Base-by-base conservation (phyloP, 1,140 invertebrate species). In the Halesus radiatus region DNA sequence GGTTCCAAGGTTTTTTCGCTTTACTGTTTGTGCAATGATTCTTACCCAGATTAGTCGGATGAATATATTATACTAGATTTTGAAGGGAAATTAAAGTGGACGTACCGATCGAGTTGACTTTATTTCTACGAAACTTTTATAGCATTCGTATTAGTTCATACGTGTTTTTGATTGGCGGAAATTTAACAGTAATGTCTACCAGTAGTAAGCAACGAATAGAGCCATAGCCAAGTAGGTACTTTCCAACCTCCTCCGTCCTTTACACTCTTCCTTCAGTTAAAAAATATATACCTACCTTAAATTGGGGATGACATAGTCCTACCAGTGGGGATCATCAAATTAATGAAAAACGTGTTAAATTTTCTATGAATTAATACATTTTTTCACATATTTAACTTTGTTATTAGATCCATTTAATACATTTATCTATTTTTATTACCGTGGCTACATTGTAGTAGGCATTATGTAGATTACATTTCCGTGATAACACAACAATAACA, bases 11-110 rank as follows among this genome's bases (percentile, higher is more conserved):
- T 45, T 7, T 50, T 8, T 37, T 50, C 32, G n/a, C 29, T 50
- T 45, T 68, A 68, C 32, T 18, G 16, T 45, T 68, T 68, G 64
- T 68, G 32, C 32, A 64, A 64, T 64, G 60, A 29, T 64, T 22
- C 23, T n/a, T 23, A 29, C 6, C 0, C 4, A 18, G n/a, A 56
- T 56, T 56, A 22, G 18, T n/a, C n/a, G 20, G 6, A n/a, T n/a
- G 7, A 20, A n/a, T 3, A 29, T n/a, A 56, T 4, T 56, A 56
- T 5, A 7, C 3, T 56, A 20, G 0, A 56, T 18, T 56, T 56
- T 56, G 20, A 20, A 56, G 10, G 1, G 1, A 56, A 56, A 2
- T 56, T 56, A 18, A 18, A 56, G n/a, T 56, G 3, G 1, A 56
- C 5, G 1, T 56, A 56, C 10, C n/a, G 20, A 56, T 1, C 20